These are phyloP conservation scores for human DNA, from an alignment of 2,113 vertebrate genomes.

Conservation along the genomic window DNA sequence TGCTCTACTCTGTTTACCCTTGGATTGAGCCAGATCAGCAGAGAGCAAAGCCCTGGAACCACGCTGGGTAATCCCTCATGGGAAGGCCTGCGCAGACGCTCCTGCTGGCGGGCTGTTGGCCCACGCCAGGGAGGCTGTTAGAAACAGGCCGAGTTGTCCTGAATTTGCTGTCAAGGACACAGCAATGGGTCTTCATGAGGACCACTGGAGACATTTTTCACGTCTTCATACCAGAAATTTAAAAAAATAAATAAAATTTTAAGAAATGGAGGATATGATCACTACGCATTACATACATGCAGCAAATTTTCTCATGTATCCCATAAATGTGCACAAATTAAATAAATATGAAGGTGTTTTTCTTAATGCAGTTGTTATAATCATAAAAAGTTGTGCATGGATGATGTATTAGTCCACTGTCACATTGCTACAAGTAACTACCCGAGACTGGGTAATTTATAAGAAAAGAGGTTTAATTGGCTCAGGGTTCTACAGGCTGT, in stretches of 20 bases:
- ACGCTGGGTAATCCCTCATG: neutral
- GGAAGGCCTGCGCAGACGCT: neutral
- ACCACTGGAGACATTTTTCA: neutral
- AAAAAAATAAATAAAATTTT: neutral
- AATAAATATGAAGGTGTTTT: neutral
- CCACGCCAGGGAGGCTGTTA: fast-evolving
- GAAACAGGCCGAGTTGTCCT: neutral
- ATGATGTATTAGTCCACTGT: no score
- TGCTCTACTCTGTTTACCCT: neutral
- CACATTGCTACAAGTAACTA: no score
- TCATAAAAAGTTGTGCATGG: neutral
- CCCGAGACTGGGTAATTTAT: no score
- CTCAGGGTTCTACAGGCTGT: no score
- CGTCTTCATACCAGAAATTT: neutral
- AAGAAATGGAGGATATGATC: neutral
- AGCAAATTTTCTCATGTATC: neutral
- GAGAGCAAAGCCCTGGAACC: neutral
- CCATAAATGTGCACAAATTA: neutral
- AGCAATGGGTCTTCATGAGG: neutral
- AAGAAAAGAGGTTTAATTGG: no score
- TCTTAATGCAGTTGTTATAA: neutral
- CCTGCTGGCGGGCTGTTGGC: no score
- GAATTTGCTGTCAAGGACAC: neutral
- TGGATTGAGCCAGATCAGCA: neutral
- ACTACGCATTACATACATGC: neutral